Conservation (phyloP, 2,113 vertebrate species). For the Progne subis region DNA sequence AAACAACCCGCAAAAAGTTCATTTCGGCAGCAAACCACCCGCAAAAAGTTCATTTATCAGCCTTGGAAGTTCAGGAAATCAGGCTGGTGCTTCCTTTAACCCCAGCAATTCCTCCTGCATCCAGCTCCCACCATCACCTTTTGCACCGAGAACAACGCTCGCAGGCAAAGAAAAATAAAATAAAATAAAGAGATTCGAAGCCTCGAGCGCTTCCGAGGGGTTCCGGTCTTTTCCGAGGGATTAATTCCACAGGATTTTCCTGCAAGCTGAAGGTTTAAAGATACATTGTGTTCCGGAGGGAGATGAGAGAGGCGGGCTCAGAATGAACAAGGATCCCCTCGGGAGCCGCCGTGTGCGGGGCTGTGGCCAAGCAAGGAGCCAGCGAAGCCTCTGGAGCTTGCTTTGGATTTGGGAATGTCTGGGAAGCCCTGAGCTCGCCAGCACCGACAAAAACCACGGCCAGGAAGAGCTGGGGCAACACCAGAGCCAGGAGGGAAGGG, state of each 20-base stretch:
- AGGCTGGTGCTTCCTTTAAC: neutral
- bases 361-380: neutral
- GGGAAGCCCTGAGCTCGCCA: neutral
- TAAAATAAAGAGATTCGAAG: neutral
- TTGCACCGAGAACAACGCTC: neutral
- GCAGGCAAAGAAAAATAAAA: neutral
- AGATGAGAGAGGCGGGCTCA: neutral
- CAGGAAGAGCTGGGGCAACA: neutral
- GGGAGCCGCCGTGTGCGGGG: neutral
- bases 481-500: neutral
- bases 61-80: neutral
- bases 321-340: neutral
- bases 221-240: neutral
- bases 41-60: neutral
- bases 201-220: accelerated
- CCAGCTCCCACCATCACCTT: neutral
- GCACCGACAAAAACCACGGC: neutral
- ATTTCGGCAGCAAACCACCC: neutral
- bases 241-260: neutral
- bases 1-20: neutral
- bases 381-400: neutral
- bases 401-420: neutral
- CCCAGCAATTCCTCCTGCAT: neutral
- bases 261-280: neutral
- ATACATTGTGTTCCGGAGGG: neutral